Base-by-base conservation (phyloP, 2,888 invertebrate genomes). In the Diploptera punctata region DNA sequence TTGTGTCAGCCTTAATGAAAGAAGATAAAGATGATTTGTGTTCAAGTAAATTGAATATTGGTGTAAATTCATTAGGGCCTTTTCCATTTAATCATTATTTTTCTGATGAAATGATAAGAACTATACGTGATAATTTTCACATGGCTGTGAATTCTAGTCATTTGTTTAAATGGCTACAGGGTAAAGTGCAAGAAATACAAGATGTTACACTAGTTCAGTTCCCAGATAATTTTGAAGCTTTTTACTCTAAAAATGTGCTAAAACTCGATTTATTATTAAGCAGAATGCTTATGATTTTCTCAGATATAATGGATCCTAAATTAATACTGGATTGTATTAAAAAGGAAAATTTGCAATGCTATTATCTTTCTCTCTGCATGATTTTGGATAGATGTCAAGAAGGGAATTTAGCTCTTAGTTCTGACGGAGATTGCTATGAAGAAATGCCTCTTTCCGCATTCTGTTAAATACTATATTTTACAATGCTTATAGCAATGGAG, bases 371-470 rank as follows among this genome's bases (percentile, higher is more conserved):
- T 47, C 78, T 79, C 74, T 77, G 78, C 74, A 76, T 76, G 7
- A 71, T 80, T 26, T 70, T 80, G 19, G 77, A 79, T 61, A 73
- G 76, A 49, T 79, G 78, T 74, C 78, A 79, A 70, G 77, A 77
- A 31, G 76, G 76, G 47, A 76, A 76, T 26, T 75, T 76, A 16
- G 73, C 77, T 4, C 74, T 78, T 19, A 71, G 76, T 43, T 76
- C 76, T 57, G 77, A 77, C 76, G 70, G 72, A 71, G 77, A 77
- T 75, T 71, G 73, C 65, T 83, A 82, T 76, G 79, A 79, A 74
- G 78, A 80, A 65, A 80, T 82, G 75, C 82, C 81, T 68, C 77
- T 84, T n/a, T n/a, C n/a, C n/a, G n/a, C n/a, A n/a, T n/a, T 3
- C 73, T 78, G 13, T 76, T 80, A 44, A 80, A 79, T 76, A 77